Conservation (phyloP, 2,797 vertebrate species). For the Garrulus glandarius region DNA sequence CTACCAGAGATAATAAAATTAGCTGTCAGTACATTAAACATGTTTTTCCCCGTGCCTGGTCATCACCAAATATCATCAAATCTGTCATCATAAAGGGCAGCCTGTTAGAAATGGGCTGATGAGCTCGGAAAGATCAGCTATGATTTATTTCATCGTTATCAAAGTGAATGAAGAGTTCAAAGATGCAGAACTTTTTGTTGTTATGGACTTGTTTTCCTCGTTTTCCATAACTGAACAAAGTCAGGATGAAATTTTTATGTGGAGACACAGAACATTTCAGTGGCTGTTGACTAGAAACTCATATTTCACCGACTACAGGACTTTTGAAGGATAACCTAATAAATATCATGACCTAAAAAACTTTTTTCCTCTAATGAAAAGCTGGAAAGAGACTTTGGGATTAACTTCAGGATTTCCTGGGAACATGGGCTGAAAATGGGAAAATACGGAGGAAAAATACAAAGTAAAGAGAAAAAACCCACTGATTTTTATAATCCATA, state of each 20-base stretch:
- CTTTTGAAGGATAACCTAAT: not conserved
- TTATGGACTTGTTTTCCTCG: not conserved
- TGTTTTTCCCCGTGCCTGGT: not conserved
- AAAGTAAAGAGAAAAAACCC: not conserved
- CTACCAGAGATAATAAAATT: not conserved
- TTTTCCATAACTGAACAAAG: not conserved
- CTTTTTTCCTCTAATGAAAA: too few relatives aligned
- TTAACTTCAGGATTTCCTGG: not conserved
- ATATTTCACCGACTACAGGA: not conserved
- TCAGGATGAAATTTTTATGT: not conserved
- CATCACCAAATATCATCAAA: not conserved
- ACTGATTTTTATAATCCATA: not conserved
- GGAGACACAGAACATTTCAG: not conserved
- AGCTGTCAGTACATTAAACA: not conserved
- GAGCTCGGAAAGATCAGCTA: fast-evolving
- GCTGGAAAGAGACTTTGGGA: not conserved
- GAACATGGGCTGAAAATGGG: not conserved
- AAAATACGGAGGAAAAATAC: not conserved
- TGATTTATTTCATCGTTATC: not conserved
- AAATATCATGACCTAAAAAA: not conserved
- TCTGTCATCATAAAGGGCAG: not conserved
- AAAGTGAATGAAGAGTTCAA: not conserved
- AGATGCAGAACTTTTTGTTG: not conserved
- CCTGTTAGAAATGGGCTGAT: not conserved
- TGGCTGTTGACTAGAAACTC: not conserved